phyloP scores from a whole-genome alignment of 2,113 vertebrate genomes.

The Aegithalos caudatus region DNA sequence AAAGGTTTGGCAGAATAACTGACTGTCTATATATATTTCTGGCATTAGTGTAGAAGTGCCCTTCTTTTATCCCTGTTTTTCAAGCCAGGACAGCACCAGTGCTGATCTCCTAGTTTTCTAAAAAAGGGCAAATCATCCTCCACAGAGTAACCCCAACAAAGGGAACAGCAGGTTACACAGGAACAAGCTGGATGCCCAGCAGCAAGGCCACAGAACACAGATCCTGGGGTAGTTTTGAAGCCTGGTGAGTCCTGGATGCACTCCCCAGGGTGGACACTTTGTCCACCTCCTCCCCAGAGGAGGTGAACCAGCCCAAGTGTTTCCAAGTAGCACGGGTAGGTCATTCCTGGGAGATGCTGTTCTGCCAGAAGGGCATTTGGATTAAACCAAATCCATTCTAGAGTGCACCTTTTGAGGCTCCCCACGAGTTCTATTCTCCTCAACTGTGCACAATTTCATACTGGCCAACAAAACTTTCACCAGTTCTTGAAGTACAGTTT shows the following conservation, averaged over 20 bases:
- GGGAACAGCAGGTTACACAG: neutral
- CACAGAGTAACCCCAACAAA: neutral
- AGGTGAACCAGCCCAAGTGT: neutral
- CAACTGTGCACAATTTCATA: neutral
- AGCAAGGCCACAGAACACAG: neutral
- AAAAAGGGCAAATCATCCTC: neutral
- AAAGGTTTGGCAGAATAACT: neutral
- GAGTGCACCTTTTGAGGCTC: neutral
- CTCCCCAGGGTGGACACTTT: neutral
- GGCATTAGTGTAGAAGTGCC: neutral
- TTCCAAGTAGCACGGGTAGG: fast-evolving
- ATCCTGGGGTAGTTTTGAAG: neutral
- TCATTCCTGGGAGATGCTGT: neutral
- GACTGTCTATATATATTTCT: neutral
- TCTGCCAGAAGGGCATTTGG: neutral
- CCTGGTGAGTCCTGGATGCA: neutral
- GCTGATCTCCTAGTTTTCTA: neutral
- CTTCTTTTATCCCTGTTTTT: neutral
- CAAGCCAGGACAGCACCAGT: neutral
- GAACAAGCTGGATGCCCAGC: neutral
- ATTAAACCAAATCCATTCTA: neutral
- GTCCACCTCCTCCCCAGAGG: neutral
- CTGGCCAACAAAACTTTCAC: neutral
- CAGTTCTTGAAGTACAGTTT: neutral
- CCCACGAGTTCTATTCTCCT: neutral